Evolutionary conservation across 2,797 vertebrate genomes (phyloP), one percentile per base, ranked within the genome.

Genomic region (Pyrocephalus nanus): DNA sequence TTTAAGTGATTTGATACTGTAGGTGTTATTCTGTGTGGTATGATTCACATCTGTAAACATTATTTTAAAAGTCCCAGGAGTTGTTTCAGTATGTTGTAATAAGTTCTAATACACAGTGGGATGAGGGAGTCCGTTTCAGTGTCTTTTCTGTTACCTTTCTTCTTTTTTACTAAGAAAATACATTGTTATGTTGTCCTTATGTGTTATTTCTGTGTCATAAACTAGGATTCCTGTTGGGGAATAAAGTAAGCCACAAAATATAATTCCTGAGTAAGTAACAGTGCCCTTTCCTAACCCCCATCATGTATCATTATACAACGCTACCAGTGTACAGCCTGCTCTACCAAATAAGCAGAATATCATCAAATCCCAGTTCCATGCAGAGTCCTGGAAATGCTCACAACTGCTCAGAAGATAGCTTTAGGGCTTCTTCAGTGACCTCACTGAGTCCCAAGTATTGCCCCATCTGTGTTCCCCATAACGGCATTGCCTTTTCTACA

Each of bases 281-380:
- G 48, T 93, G 91, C 50, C 84, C 84, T 94, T 88, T 95, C 54
- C 66, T 96, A 65, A 90, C 80, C 60, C 78, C 32, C 71, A 62
- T 85, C 43, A 23, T 8, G 2, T 45, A 26, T 54, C 76, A 53
- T 95, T 96, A 93, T 75, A 47, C 90, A 95, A 90, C 3, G 0
- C 32, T 69, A 45, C 36, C 54, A 29, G 38, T 0, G 0, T 60
- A 40, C 67, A 86, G 91, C 34, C 57, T 70, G 77, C 50, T 76
- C n/a, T 62, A 26, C 43, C 1, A 0, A 84, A 61, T 17, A 38
- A 79, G 53, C 48, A 71, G 15, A 54, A 0, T 51, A 51, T 58
- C 47, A 30, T 75, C 67, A 86, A 70, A 86, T 22, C 40, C 29
- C 19, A 4, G 34, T 74, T 75, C 30, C 65, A 27, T 0, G 2